phyloP scores from a whole-genome alignment of 1,140 invertebrate species.

The Meloidogyne floridensis region DNA sequence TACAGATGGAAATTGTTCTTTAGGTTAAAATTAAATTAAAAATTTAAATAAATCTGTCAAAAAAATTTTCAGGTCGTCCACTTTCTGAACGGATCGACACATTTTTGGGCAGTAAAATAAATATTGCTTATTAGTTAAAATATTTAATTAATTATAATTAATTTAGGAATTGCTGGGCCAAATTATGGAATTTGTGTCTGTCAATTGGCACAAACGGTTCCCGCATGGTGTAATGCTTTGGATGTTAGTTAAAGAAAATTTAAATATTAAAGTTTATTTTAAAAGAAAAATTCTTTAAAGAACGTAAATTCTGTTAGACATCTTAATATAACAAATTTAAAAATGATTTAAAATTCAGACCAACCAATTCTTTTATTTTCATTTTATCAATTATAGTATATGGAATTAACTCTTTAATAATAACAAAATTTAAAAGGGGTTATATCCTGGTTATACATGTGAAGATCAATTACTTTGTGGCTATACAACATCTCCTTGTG shows the following conservation, averaged over 20 bases:
- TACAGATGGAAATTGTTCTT: constrained; percentile 64
- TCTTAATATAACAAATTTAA: neutral
- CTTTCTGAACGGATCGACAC: constrained; percentile 56
- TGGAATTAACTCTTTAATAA: too few species aligned
- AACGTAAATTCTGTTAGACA: too few species aligned
- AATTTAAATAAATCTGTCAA: neutral
- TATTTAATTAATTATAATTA: neutral
- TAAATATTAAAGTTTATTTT: neutral
- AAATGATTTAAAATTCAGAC: neutral
- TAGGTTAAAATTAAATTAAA: constrained; percentile 41
- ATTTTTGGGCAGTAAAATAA: constrained; percentile 46
- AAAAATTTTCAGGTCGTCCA: constrained; percentile 34
- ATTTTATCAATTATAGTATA: too few species aligned
- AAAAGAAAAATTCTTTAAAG: too few species aligned
- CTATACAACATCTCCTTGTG: constrained; percentile 57
- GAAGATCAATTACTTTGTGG: constrained; percentile 64
- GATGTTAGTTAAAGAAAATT: constrained; percentile 39
- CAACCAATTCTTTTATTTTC: too few species aligned
- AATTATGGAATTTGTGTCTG: constrained; percentile 65
- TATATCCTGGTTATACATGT: constrained; percentile 65
- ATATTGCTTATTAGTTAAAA: neutral
- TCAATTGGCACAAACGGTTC: constrained; percentile 63
- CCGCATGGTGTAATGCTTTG: constrained; percentile 65
- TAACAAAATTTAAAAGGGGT: constrained; percentile 21
- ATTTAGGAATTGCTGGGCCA: constrained; percentile 56